phyloP scores from a whole-genome alignment of 2,113 vertebrate species.

The Helogale parvula region DNA sequence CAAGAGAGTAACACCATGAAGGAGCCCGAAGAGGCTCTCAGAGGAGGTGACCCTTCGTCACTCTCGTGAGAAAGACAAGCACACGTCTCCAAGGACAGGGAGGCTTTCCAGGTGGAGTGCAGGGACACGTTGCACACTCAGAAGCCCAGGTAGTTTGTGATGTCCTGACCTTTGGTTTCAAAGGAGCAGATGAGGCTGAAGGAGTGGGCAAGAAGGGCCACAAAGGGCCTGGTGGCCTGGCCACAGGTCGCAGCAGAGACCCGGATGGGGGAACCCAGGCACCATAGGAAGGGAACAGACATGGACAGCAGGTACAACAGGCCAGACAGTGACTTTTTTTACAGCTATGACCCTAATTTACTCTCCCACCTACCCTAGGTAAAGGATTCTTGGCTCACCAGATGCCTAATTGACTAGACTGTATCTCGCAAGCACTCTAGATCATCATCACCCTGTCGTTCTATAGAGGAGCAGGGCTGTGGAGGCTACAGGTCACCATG shows the following conservation, averaged over 20 bases:
- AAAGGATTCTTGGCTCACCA: background rate
- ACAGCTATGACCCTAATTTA: background rate
- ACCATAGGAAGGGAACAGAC: background rate
- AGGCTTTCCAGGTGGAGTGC: no score
- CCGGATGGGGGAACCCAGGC: no score
- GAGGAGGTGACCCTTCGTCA: no score
- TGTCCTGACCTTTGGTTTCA: background rate
- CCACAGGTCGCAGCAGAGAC: background rate
- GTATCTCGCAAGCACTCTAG: background rate
- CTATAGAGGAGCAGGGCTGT: no score
- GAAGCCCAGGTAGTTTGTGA: background rate
- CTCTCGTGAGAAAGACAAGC: background rate
- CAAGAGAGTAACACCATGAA: background rate
- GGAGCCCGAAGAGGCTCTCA: background rate
- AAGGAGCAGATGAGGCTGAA: background rate
- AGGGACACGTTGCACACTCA: background rate
- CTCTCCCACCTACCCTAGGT: background rate
- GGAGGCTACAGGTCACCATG: fast-evolving
- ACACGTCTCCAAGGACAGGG: background rate
- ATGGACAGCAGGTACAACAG: background rate
- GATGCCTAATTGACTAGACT: background rate
- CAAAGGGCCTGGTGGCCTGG: background rate
- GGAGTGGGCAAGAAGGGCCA: background rate
- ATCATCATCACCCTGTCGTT: no score
- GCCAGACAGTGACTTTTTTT: background rate